Evolutionary conservation across 2,113 vertebrate species (phyloP), one percentile per base, ranked within the genome.

Genomic region (Chionis minor): DNA sequence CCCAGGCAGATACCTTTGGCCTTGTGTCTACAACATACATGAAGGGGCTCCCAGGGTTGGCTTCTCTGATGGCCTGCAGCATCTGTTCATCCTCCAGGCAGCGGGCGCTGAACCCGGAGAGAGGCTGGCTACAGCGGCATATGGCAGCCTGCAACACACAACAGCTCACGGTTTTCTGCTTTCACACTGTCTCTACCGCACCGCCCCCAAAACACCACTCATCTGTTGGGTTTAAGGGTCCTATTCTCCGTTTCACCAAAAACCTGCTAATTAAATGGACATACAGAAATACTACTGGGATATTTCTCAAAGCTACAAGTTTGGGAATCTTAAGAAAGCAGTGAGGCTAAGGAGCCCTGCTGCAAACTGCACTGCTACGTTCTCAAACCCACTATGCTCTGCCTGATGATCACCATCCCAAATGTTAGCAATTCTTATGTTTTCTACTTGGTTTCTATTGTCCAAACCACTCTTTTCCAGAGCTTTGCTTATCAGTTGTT

Each of bases 1-100:
- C 72, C 77, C 42, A 8, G 10, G 72, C 81, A 81, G 55, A 63
- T 98, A 99, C 98, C 98, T 98, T 99, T 91, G 98, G 98, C 92
- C 98, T 98, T 13, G 98, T 99, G 97, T 99, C 98, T 96, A 98
- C 98, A 91, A 98, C 98, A 95, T 99, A 99, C 97, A 99, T 98
- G 97, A 98, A 98, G 71, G 98, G 92, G 84, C 97, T 98, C 77
- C 96, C 96, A 7, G 98, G 98, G 80, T 99, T 99, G 52, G 98
- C 98, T 81, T 98, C 97, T 86, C 97, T 96, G 96, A 99, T 98
- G 30, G 97, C 98, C 92, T 99, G 97, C 66, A 99, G 96, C 98
- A 99, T 98, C 63, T 98, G 98, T 51, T 99, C 98, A 11, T 99
- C 98, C 96, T 99, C 98, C 69, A 97, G 72, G 65, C 98, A 98